phyloP scores from a whole-genome alignment of 2,888 invertebrate genomes.

The Caenorhabditis sulstoni region DNA sequence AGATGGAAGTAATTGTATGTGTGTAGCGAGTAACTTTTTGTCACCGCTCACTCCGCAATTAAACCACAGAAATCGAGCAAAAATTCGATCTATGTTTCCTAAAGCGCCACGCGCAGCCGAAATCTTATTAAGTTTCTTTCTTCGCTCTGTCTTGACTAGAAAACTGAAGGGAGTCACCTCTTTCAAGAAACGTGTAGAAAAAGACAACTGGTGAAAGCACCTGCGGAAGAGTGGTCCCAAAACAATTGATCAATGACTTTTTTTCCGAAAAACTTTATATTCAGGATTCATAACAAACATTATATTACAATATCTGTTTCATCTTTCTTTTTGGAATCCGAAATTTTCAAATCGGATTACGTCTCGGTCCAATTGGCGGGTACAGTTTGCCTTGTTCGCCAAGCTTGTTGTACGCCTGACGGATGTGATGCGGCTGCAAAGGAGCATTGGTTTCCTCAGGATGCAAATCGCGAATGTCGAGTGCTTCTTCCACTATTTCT shows the following conservation, averaged over 20 bases:
- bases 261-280: too few species aligned
- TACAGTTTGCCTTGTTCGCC: conserved; percentile 75
- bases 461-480: conserved; percentile 59
- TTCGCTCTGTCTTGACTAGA: not conserved
- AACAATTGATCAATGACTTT: too few species aligned
- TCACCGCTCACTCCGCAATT: conserved; percentile 11
- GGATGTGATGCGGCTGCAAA: conserved; percentile 68
- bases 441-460: conserved; percentile 52
- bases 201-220: too few species aligned
- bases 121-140: not conserved
- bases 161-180: not conserved
- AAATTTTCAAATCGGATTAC: not conserved
- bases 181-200: not conserved
- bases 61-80: conserved; percentile 10
- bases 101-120: not conserved
- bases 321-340: too few species aligned
- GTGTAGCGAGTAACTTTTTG: conserved; percentile 20
- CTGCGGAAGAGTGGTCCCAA: too few species aligned
- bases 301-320: too few species aligned
- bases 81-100: conserved; percentile 2
- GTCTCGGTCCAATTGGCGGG: conserved; percentile 66
- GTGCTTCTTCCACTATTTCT: conserved; percentile 95
- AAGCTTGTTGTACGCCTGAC: conserved; percentile 69
- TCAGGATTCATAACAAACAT: too few species aligned
- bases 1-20: conserved; percentile 16